Evolutionary conservation across 1,140 invertebrate species (phyloP).

Genomic region (Bilobella aurantiaca): DNA sequence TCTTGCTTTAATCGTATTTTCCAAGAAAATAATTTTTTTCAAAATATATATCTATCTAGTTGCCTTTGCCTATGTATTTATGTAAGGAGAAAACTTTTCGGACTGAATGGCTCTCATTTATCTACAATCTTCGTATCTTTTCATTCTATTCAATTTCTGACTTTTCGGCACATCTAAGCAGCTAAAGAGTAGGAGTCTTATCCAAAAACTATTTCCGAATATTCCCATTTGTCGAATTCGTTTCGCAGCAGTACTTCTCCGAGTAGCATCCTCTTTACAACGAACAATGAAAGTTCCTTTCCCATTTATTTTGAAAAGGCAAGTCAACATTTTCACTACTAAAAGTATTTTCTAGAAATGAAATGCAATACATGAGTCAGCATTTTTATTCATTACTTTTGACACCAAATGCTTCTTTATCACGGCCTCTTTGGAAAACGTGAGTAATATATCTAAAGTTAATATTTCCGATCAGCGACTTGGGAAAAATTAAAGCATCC

Average conservation of each 20-base stretch:
- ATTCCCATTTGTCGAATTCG: background rate
- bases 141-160: background rate
- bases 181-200: background rate
- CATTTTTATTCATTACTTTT: background rate
- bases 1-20: background rate
- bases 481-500: too few species aligned
- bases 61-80: background rate
- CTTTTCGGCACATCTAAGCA: background rate
- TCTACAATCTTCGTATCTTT: background rate
- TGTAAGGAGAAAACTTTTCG: background rate
- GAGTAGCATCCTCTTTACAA: background rate
- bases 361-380: background rate
- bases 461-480: background rate
- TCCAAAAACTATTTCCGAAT: slow-evolving; percentile 3
- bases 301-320: too few species aligned
- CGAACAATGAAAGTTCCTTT: too few species aligned
- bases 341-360: too few species aligned
- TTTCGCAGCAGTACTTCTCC: background rate
- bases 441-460: background rate
- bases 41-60: background rate
- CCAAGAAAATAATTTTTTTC: background rate
- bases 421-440: too few species aligned
- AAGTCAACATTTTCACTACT: too few species aligned
- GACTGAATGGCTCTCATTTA: background rate
- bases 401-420: background rate